A percentile compares a stretch with the other conserved stretches of the same genome.
These are phyloP conservation scores for Thalpophila matura DNA, from an alignment of 2,888 invertebrate species.

Conservation along the genomic window DNA sequence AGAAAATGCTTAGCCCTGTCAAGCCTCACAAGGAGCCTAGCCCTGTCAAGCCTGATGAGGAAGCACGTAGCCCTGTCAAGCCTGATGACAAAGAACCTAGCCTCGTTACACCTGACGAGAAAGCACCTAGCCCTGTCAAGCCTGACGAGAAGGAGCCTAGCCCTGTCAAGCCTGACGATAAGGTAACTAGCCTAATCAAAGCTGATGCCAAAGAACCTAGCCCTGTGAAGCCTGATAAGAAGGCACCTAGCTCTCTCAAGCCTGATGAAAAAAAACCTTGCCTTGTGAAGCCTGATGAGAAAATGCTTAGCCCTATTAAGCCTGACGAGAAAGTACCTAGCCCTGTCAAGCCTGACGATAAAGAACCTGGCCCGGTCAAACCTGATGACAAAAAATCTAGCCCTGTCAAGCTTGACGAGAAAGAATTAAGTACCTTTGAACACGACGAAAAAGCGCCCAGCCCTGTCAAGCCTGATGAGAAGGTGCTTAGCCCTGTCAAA, in stretches of 20 bases:
- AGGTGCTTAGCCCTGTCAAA: conserved; percentile 13
- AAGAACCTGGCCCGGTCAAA: conserved; percentile 1
- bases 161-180: conserved; percentile 12
- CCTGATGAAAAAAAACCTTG: conserved; percentile 25
- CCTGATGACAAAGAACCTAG: no score
- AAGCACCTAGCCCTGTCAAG: conserved; percentile 4
- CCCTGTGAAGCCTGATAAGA: conserved; percentile 22
- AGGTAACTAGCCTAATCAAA: conserved; percentile 26
- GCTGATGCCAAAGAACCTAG: conserved; percentile 18
- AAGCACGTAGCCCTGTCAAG: not conserved
- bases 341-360: conserved; percentile 16
- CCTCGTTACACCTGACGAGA: no score
- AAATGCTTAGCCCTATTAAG: not conserved
- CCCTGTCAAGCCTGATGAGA: conserved; percentile 9
- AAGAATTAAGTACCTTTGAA: conserved; percentile 30
- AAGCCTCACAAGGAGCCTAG: not conserved
- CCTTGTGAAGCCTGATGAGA: conserved; percentile 2
- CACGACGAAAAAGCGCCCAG: conserved; percentile 21
- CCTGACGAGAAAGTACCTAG: conserved; percentile 18
- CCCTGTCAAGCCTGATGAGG: not conserved
- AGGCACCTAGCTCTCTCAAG: conserved; percentile 25
- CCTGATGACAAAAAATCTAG: conserved; percentile 6
- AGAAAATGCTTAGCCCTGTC: no score
- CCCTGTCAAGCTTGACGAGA: conserved; percentile 17
- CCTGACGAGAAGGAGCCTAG: conserved; percentile 13